phyloP scores from a whole-genome alignment of 2,113 vertebrate species.

The Clarias magur region DNA sequence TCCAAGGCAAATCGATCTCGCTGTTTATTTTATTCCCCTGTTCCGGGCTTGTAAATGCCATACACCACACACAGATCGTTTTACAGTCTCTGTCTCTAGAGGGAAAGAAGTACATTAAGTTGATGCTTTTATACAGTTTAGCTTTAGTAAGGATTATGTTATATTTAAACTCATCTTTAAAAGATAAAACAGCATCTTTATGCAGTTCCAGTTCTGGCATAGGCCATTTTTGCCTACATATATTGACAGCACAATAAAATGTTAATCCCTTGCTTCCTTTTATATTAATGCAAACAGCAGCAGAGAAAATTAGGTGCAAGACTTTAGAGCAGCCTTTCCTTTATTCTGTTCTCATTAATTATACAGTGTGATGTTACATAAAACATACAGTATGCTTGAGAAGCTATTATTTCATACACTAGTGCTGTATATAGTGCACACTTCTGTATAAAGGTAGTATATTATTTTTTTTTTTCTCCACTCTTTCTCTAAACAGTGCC shows the following conservation, averaged over 20 bases:
- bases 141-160: not conserved
- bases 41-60: not conserved
- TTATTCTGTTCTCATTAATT: not conserved
- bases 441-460: not conserved
- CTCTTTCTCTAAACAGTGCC: not conserved
- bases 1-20: not conserved
- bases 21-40: not conserved
- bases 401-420: not conserved
- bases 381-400: not conserved
- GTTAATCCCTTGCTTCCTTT: constrained; percentile 1
- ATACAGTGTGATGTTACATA: not conserved
- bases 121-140: not conserved
- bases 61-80: constrained; percentile 3
- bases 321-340: not conserved
- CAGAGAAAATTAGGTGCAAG: not conserved
- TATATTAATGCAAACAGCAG: not conserved
- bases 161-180: not conserved
- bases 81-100: not conserved
- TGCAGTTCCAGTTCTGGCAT: not conserved
- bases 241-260: not conserved
- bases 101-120: not conserved
- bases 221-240: not conserved
- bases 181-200: not conserved
- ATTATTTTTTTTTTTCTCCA: not conserved
- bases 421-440: not conserved